Evolutionary conservation across 2,888 invertebrate species (phyloP).

Genomic region (Phortica magna): DNA sequence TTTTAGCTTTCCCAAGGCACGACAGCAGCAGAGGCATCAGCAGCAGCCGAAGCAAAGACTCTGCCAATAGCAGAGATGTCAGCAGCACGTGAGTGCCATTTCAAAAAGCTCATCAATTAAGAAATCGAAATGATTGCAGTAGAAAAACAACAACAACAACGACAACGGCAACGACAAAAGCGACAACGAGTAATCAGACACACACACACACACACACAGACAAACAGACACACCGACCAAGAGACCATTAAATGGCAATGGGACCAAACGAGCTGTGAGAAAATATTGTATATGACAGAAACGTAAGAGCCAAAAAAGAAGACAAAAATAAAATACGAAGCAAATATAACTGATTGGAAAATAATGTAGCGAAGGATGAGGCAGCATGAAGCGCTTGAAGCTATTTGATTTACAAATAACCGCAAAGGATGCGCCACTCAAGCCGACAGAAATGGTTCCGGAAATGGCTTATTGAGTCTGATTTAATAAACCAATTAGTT

Average conservation of each 20-base stretch:
- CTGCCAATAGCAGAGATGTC: no score
- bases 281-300: background rate
- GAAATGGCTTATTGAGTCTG: slow-evolving; percentile 25
- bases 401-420: slow-evolving; percentile 20
- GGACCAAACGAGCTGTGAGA: background rate
- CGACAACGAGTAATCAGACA: background rate
- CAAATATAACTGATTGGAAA: slow-evolving; percentile 28
- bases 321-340: background rate
- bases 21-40: background rate
- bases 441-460: background rate
- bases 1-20: background rate
- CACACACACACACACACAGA: background rate
- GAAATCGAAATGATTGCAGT: slow-evolving; percentile 30
- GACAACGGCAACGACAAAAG: background rate
- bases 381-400: background rate
- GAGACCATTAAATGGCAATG: background rate
- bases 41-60: background rate
- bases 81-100: slow-evolving; percentile 33
- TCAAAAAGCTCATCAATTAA: slow-evolving; percentile 33
- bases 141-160: background rate
- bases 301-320: background rate
- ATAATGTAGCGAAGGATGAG: slow-evolving; percentile 22
- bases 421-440: background rate
- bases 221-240: background rate
- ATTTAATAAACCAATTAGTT: slow-evolving; percentile 33